Evolutionary conservation across 2,113 vertebrate genomes (phyloP).

Genomic region (Xyliphius kryptos): DNA sequence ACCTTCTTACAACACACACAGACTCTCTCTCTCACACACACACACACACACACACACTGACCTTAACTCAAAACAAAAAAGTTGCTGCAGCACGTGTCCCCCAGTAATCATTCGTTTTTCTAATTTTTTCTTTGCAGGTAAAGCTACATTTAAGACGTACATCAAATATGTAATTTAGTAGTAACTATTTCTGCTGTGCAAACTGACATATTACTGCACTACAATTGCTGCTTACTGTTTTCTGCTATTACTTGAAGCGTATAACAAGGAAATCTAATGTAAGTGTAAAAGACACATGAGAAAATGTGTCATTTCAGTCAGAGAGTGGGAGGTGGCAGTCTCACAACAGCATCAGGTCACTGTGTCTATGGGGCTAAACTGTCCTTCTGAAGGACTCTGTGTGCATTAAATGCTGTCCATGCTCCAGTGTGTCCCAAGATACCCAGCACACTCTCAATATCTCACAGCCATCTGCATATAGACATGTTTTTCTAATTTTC

Average conservation of each 20-base stretch:
- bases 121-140: background rate
- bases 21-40: background rate
- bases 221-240: too few species aligned
- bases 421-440: conserved; percentile 6
- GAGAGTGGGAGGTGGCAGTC: conserved; percentile 6
- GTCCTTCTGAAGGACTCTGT: conserved; percentile 20
- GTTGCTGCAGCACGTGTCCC: conserved; percentile 10
- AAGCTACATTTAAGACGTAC: too few species aligned
- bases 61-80: background rate
- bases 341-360: background rate
- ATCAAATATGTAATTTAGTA: too few species aligned
- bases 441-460: conserved; percentile 7
- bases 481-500: too few species aligned
- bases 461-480: background rate
- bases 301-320: conserved; percentile 7
- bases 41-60: background rate
- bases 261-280: too few species aligned
- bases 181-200: too few species aligned
- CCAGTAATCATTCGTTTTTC: background rate
- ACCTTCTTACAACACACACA: conserved; percentile 35
- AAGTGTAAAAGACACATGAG: too few species aligned
- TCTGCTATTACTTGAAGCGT: too few species aligned
- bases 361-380: conserved; percentile 13
- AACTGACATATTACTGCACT: too few species aligned
- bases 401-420: too few species aligned